Evolutionary conservation across 2,888 invertebrate species (phyloP).

Genomic region (Limnephilus rhombicus): DNA sequence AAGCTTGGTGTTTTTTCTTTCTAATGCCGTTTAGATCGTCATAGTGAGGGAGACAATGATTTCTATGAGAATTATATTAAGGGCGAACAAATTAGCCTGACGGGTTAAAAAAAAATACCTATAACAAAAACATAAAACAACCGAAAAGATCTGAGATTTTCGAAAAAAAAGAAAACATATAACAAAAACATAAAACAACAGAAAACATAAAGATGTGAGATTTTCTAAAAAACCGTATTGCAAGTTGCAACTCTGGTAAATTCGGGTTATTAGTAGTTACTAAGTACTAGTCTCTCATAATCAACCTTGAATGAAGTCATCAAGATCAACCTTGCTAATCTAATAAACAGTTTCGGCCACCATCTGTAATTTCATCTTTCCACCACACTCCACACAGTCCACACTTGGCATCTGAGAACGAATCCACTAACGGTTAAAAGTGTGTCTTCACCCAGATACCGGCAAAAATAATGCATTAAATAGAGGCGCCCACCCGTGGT

Average conservation of each 20-base stretch:
- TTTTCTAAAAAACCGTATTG: not conserved
- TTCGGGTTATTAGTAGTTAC: not conserved
- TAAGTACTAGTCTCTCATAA: not conserved
- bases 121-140: too few relatives aligned
- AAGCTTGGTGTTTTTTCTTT: too few relatives aligned
- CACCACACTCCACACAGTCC: not conserved
- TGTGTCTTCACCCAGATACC: slow-evolving; percentile 47
- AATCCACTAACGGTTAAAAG: slow-evolving; percentile 40
- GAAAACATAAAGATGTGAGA: too few relatives aligned
- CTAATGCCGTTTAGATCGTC: too few relatives aligned
- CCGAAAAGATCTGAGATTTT: not conserved
- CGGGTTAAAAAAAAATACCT: too few relatives aligned
- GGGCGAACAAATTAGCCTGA: too few relatives aligned
- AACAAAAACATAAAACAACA: too few relatives aligned
- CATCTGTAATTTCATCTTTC: slow-evolving; percentile 20
- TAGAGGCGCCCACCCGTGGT: slow-evolving; percentile 43
- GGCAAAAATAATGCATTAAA: slow-evolving; percentile 11
- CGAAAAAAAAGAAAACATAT: not conserved
- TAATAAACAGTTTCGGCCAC: slow-evolving; percentile 23
- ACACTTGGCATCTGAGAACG: not conserved
- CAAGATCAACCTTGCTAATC: not conserved
- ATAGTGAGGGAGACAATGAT: too few relatives aligned
- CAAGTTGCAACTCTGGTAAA: not conserved
- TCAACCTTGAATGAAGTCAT: not conserved
- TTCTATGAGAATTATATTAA: too few relatives aligned